Base-by-base conservation (phyloP, 1,140 invertebrate genomes). In the Akabosia matsudoensis region DNA sequence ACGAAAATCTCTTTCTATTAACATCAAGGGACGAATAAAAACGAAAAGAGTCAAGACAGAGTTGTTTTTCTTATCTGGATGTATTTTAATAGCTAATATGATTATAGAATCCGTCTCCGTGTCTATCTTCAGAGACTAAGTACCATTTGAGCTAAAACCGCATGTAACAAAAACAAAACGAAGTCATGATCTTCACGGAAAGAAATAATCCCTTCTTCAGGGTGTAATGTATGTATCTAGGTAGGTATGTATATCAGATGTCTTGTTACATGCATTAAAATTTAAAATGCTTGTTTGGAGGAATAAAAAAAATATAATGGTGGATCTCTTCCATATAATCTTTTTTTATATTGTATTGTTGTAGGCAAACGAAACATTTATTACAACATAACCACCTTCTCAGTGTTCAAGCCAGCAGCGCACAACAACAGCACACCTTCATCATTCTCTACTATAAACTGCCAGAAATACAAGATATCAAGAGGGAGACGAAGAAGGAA, bases 301-400 rank as follows among this genome's bases (percentile, higher is more conserved):
- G 24, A 16, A 61, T 24, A 61, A 7, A n/a, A n/a, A n/a, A n/a
- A n/a, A n/a, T n/a, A n/a, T n/a, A n/a, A n/a, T n/a, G n/a, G n/a
- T n/a, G n/a, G n/a, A n/a, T n/a, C n/a, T n/a, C n/a, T n/a, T n/a
- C n/a, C n/a, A n/a, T n/a, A n/a, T n/a, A n/a, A n/a, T n/a, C n/a
- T n/a, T n/a, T 14, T n/a, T 61, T n/a, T 61, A 61, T 24, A 61
- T 67, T 67, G 28, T 67, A 67, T 67, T 67, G 61, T 67, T 67
- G 22, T 28, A 10, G 28, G 22, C 24, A 67, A 30, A 45, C 37
- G 33, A 52, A 24, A 61, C 33, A 64, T 7, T 28, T 64, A 18
- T 72, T 45, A 72, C 70, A 72, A 72, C 70, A 72, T 22, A 16
- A 72, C n/a, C 56, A 22, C 56, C 56, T 7, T 22, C 28, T 10